Conservation (phyloP, 2,113 vertebrate genomes). For the Psilopsiagon aurifrons region DNA sequence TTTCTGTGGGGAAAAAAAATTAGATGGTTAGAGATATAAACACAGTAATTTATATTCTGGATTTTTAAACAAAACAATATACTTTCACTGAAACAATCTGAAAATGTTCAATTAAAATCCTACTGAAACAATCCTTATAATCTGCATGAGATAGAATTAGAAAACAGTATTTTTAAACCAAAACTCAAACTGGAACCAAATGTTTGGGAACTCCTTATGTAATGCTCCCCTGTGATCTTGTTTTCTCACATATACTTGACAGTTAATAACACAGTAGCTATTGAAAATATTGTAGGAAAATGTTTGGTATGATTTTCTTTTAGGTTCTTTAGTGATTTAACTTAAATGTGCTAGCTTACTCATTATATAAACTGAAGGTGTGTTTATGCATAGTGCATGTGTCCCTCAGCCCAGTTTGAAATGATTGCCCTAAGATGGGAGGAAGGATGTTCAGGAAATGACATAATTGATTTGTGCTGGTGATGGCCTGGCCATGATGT, state of each 20-base stretch:
- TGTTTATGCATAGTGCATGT: rapidly evolving
- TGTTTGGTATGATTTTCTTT: not conserved
- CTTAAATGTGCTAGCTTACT: not conserved
- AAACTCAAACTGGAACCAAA: not conserved
- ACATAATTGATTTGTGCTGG: not conserved
- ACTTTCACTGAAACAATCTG: not conserved
- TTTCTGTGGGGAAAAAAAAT: not conserved
- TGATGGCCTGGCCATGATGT: rapidly evolving
- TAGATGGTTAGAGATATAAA: not conserved
- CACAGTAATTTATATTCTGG: not conserved
- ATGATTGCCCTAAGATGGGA: not conserved
- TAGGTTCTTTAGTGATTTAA: not conserved
- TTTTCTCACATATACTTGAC: not conserved
- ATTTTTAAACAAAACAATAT: not conserved
- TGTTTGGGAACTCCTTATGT: not conserved
- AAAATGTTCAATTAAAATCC: not conserved
- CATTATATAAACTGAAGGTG: not conserved
- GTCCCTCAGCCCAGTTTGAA: not conserved
- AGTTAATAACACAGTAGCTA: not conserved
- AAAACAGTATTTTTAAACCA: not conserved
- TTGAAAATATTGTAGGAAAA: not conserved
- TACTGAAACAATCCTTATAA: not conserved
- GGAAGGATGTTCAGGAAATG: not conserved
- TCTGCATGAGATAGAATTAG: not conserved
- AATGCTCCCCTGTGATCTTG: not conserved